Conservation (phyloP, 2,888 invertebrate species). For the Hydrotaea diabolus region DNA sequence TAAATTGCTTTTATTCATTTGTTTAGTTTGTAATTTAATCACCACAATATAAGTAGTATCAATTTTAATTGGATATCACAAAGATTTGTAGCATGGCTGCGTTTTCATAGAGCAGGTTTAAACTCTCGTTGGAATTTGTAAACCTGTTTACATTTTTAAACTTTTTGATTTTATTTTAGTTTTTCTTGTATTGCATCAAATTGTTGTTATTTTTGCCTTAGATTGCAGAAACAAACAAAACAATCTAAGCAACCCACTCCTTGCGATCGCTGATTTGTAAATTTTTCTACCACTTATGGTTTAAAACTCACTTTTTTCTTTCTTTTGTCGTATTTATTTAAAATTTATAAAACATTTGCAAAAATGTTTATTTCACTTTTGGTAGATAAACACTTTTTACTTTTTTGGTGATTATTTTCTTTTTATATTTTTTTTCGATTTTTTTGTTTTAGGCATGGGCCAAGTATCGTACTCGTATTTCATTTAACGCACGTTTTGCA, state of each 20-base stretch:
- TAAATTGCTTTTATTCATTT: not conserved
- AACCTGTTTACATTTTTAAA: conserved; percentile 20
- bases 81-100: not conserved
- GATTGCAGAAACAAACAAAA: not conserved
- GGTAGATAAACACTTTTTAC: not conserved
- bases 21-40: not conserved
- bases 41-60: not conserved
- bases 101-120: conserved; percentile 9
- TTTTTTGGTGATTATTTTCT: conserved; percentile 10
- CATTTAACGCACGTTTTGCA: conserved; percentile 31
- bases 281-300: conserved; percentile 5
- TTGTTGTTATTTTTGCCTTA: conserved; percentile 16
- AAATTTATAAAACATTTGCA: conserved; percentile 8
- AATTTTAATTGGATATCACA: too few relatives aligned
- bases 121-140: conserved; percentile 7
- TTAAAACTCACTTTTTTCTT: conserved; percentile 7
- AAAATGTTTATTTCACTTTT: conserved; percentile 21
- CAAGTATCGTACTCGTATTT: conserved; percentile 36
- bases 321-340: not conserved
- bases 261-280: conserved; percentile 2
- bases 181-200: not conserved
- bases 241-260: conserved; percentile 18
- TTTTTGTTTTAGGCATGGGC: conserved; percentile 13
- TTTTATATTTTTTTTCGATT: conserved; percentile 4
- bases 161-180: not conserved